Conservation (phyloP, 2,113 vertebrate genomes). For the Oenanthe oenanthe region DNA sequence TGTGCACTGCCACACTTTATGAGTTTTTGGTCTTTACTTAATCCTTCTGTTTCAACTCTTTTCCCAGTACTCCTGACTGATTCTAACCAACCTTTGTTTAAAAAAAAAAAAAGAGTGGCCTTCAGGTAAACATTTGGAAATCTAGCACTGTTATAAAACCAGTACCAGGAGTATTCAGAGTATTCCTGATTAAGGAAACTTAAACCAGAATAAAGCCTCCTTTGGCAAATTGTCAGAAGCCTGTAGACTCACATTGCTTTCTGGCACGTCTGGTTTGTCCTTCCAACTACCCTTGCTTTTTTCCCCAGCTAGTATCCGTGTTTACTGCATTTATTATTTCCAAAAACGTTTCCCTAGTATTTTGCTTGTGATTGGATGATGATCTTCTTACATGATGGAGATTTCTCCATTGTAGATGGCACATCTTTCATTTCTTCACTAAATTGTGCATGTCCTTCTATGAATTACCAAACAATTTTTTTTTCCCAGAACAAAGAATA, state of each 20-base stretch:
- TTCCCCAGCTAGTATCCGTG: background rate
- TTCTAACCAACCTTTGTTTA: too few species aligned
- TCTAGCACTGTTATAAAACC: background rate
- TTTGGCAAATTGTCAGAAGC: background rate
- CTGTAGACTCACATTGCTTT: background rate
- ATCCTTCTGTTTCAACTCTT: background rate
- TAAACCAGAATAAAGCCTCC: background rate
- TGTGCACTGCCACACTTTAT: background rate
- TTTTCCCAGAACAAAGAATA: background rate
- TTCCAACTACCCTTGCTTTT: background rate
- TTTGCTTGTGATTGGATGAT: background rate
- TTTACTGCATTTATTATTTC: background rate
- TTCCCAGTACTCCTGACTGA: background rate
- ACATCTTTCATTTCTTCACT: background rate
- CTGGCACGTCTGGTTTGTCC: background rate
- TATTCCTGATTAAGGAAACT: background rate
- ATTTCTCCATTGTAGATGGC: background rate
- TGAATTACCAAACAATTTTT: background rate
- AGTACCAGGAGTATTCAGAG: background rate
- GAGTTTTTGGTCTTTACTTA: background rate
- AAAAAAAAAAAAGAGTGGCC: background rate
- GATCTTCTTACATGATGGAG: background rate
- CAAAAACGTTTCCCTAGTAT: background rate
- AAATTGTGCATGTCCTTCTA: rapidly evolving
- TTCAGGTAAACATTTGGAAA: background rate